A percentile compares a stretch with the other conserved stretches of the same genome.
Conservation (phyloP, 1,140 invertebrate genomes). For the Druon quercuslanigerum region DNA sequence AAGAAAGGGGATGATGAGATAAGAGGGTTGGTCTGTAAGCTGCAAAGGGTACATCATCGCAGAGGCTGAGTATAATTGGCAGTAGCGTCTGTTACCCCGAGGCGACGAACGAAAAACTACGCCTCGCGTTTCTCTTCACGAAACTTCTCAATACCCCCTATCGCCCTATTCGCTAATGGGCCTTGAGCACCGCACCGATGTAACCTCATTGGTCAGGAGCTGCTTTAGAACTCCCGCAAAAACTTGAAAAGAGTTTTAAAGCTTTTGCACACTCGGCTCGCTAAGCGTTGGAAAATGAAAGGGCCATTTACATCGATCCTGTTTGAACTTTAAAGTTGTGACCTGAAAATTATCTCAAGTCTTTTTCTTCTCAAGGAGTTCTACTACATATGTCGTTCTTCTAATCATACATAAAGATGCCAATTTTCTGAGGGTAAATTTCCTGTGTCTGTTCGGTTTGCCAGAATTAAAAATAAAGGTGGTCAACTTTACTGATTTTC, state of each 20-base stretch:
- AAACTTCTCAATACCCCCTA: slow-evolving; percentile 9
- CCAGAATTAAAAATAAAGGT: no score
- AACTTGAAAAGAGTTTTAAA: slow-evolving; percentile 21
- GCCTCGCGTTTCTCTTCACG: slow-evolving; percentile 11
- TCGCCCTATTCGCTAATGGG: slow-evolving; percentile 17
- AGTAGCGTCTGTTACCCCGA: slow-evolving; percentile 18
- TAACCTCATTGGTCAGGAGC: slow-evolving; percentile 29
- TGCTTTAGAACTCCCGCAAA: slow-evolving; percentile 2
- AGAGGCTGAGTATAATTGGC: slow-evolving; percentile 21
- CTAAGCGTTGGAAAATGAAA: slow-evolving; percentile 8
- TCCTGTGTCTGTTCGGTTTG: no score
- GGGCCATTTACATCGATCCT: slow-evolving; percentile 23
- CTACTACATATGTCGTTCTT: background rate
- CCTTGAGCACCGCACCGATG: slow-evolving; percentile 10
- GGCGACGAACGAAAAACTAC: slow-evolving; percentile 30
- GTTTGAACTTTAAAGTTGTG: background rate
- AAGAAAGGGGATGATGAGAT: slow-evolving; percentile 28
- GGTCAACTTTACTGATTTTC: no score
- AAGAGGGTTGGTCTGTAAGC: slow-evolving; percentile 15
- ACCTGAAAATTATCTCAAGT: background rate
- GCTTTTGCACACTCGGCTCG: slow-evolving; percentile 6
- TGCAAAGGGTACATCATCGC: slow-evolving; percentile 3
- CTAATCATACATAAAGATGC: background rate
- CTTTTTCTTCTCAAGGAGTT: slow-evolving; percentile 2
- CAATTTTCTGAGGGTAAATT: background rate